Evolutionary conservation across 2,888 invertebrate species (phyloP).

Genomic region (Criorhina ranunculi): DNA sequence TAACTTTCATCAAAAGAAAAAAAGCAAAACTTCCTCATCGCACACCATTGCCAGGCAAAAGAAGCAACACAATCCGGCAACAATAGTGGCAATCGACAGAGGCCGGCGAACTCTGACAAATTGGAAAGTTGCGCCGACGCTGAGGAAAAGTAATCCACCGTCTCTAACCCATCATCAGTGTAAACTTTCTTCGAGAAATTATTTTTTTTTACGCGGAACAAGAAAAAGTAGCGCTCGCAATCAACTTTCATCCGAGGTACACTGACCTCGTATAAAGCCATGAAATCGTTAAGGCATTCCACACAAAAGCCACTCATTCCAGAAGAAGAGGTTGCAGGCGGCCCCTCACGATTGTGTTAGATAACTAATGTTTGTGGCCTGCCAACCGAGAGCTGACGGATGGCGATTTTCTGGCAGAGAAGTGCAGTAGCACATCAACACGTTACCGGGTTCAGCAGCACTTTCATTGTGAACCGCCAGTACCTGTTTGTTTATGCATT

Average conservation of each 20-base stretch:
- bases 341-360: conserved; percentile 36
- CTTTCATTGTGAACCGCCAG: conserved; percentile 32
- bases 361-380: conserved; percentile 38
- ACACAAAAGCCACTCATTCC: conserved; percentile 49
- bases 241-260: conserved; percentile 69
- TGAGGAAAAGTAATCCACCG: conserved; percentile 59
- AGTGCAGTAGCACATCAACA: conserved; percentile 18
- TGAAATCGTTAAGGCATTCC: conserved; percentile 62
- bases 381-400: conserved; percentile 5
- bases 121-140: conserved; percentile 60
- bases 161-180: conserved; percentile 18
- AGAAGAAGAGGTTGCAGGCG: conserved; percentile 28
- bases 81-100: conserved; percentile 13
- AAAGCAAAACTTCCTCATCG: conserved; percentile 55
- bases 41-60: conserved; percentile 30
- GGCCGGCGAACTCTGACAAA: conserved; percentile 62
- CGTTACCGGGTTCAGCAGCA: conserved; percentile 71
- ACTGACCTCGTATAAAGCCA: conserved; percentile 62
- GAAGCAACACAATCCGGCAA: conserved; percentile 4
- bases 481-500: conserved; percentile 16
- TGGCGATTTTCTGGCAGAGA: conserved; percentile 12
- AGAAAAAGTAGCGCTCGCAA: conserved; percentile 42
- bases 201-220: conserved; percentile 60
- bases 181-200: conserved; percentile 67
- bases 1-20: conserved; percentile 66